Conservation (phyloP, 1,140 invertebrate species). For the Aricia agestis region DNA sequence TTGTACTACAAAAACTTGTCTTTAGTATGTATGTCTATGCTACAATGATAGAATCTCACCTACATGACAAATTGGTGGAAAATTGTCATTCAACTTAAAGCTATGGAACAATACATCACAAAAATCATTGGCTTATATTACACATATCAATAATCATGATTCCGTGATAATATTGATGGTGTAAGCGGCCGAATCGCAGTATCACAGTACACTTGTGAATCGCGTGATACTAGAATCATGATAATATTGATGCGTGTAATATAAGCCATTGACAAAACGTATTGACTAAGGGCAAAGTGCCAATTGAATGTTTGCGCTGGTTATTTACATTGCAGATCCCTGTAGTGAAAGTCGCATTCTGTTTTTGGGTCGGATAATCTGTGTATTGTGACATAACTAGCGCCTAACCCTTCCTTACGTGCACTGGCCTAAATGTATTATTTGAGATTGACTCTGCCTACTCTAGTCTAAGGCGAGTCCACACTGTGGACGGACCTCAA, state of each 20-base stretch:
- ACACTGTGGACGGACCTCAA: conserved; percentile 45
- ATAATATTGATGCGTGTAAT: too few species aligned
- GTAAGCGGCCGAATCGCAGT: too few species aligned
- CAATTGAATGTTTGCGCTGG: too few species aligned
- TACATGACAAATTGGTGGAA: not conserved
- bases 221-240: too few species aligned
- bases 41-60: too few species aligned
- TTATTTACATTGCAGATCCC: too few species aligned
- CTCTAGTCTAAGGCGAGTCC: conserved; percentile 57
- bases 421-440: conserved; percentile 4
- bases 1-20: too few species aligned
- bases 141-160: too few species aligned
- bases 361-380: not conserved
- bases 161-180: too few species aligned
- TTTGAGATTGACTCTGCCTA: conserved; percentile 25
- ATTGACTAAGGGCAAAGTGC: not conserved
- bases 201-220: too few species aligned
- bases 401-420: not conserved
- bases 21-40: not conserved
- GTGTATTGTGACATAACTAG: not conserved
- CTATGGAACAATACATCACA: conserved; percentile 14
- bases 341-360: too few species aligned
- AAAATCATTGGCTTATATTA: too few species aligned
- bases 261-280: not conserved
- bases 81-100: not conserved